phyloP scores from a whole-genome alignment of 1,140 invertebrate genomes.

The Penaeus chinensis region DNA sequence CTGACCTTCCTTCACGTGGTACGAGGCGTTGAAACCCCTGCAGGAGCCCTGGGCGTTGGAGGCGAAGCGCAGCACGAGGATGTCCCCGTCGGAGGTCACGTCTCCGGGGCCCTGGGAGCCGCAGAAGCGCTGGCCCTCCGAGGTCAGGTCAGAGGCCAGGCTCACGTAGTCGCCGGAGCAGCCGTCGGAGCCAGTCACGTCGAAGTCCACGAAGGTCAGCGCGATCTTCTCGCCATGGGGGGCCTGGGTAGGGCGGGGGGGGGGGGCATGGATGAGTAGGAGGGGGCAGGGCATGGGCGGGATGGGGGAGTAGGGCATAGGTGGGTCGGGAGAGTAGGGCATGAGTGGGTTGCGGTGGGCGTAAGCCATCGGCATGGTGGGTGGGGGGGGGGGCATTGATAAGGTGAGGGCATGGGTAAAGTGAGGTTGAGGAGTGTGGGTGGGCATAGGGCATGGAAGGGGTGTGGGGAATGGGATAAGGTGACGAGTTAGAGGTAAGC shows the following conservation, averaged over 20 bases:
- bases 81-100: constrained; percentile 37
- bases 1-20: constrained; percentile 51
- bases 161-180: constrained; percentile 53
- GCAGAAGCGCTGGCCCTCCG: constrained; percentile 31
- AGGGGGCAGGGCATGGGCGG: background rate
- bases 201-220: constrained; percentile 64
- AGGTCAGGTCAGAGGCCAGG: background rate
- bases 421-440: background rate
- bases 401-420: background rate
- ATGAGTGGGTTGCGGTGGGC: background rate
- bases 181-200: constrained; percentile 58
- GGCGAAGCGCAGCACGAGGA: constrained; percentile 45
- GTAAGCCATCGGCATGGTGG: background rate
- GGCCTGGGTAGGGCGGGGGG: constrained; percentile 8
- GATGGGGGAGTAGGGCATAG: background rate
- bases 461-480: no score
- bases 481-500: background rate
- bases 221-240: constrained; percentile 49
- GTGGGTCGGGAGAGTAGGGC: background rate
- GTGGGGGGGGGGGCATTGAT: background rate
- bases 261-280: background rate
- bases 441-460: no score
- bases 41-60: constrained; percentile 59
- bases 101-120: constrained; percentile 29
- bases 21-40: constrained; percentile 56